Evolutionary conservation across 2,797 vertebrate species (phyloP), one percentile per base, ranked within the genome.

Genomic region (Phrynocephalus forsythii): DNA sequence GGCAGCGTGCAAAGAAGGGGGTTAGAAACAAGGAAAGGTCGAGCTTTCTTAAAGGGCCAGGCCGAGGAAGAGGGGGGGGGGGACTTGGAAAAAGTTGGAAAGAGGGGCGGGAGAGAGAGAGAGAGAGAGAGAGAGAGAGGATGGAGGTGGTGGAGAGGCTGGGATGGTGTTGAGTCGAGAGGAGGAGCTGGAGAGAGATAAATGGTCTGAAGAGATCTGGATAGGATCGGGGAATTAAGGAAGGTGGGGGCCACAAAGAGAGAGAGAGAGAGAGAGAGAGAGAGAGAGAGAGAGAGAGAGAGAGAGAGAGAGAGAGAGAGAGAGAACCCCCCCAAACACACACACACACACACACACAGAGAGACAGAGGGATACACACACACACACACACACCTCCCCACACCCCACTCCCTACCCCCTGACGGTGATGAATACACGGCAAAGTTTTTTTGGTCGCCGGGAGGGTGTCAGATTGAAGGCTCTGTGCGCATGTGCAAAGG

Each of bases 401-500:
- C 60, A n/a, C 60, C 33, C 79, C 48, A n/a, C 28, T n/a, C 77
- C 52, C 72, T 87, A 79, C 88, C 88, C 52, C 93, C 95, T 96
- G 98, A 98, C 97, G 98, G 98, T 98, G 98, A 98, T 98, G 98
- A 99, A 98, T 98, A 98, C 98, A 98, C 98, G 98, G 98, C 98
- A 98, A 99, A 99, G 98, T 99, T 99, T 99, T 96, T 99, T 99
- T 99, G 98, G 98, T 98, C 98, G 97, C 96, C 97, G 97, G 97
- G 98, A 98, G 98, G 98, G 98, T 99, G 98, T 99, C 98, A 99
- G 98, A 99, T 99, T 98, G 98, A 99, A 98, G 96, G 98, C 98
- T 98, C 97, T 99, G 98, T 99, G 98, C 98, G 98, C 98, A 99
- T 99, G 98, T 99, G 98, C 98, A 98, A 98, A 99, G 98, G 98